Percentiles rank a stretch among this genome's conserved stretches.
phyloP scores from a whole-genome alignment of 2,113 vertebrate genomes.

The Alethe castanea region DNA sequence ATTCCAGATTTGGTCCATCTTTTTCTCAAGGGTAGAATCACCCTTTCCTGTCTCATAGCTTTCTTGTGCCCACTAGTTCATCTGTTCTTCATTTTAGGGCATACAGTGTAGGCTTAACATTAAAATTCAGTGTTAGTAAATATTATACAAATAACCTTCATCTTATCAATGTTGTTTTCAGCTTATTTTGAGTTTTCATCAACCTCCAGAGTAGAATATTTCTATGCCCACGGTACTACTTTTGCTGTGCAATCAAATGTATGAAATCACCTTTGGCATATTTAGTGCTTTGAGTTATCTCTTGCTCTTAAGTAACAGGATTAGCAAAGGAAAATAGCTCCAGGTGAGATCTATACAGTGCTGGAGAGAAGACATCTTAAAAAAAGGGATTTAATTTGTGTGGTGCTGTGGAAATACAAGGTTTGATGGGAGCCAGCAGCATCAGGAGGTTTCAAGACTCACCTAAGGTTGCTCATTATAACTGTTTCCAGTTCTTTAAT shows the following conservation, averaged over 20 bases:
- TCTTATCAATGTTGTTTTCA: background rate
- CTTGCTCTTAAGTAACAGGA: background rate
- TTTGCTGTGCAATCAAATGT: background rate
- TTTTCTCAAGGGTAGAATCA: background rate
- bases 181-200: background rate
- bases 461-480: background rate
- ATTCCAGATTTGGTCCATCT: background rate
- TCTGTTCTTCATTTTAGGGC: background rate
- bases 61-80: background rate
- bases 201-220: background rate
- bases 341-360: background rate
- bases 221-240: background rate
- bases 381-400: background rate
- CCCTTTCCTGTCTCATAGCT: background rate
- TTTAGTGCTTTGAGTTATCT: background rate
- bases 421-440: background rate
- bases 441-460: background rate
- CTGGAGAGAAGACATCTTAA: background rate
- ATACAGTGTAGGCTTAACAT: background rate
- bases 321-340: constrained; percentile 18
- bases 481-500: background rate
- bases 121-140: background rate
- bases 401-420: background rate
- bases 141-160: background rate
- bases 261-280: background rate